phyloP scores from a whole-genome alignment of 1,140 invertebrate species.

The Cotesia vestalis region DNA sequence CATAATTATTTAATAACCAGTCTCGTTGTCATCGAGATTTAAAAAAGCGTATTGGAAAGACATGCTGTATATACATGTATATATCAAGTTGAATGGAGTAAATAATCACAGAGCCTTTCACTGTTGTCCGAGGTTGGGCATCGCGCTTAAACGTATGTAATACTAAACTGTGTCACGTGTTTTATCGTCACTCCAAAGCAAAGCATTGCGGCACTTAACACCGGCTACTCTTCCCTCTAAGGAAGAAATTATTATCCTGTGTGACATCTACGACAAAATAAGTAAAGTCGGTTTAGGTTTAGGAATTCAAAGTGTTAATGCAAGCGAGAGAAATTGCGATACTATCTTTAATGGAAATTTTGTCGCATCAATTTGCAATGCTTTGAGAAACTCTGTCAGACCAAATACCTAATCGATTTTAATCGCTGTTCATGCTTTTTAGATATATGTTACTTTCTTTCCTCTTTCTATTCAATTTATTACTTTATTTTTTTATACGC shows the following conservation, averaged over 20 bases:
- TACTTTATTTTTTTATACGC: too few species aligned
- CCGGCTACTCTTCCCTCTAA: constrained; percentile 2
- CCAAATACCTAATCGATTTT: too few species aligned
- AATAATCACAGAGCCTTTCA: constrained; percentile 21
- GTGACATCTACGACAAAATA: constrained; percentile 1
- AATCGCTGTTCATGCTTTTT: too few species aligned
- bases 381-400: too few species aligned
- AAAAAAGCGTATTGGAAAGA: neutral
- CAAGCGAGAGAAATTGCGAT: too few species aligned
- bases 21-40: neutral
- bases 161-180: constrained; percentile 17
- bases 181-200: constrained; percentile 1
- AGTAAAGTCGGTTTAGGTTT: too few species aligned
- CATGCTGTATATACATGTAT: neutral
- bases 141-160: constrained; percentile 11
- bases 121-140: constrained; percentile 22
- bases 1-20: too few species aligned
- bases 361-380: too few species aligned
- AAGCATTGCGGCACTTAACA: constrained; percentile 2
- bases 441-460: too few species aligned
- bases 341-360: too few species aligned
- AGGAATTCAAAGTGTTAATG: too few species aligned
- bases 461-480: too few species aligned
- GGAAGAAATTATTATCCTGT: neutral
- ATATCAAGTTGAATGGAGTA: neutral